Evolutionary conservation across 2,888 invertebrate species (phyloP).

Genomic region (Agriopis marginaria): DNA sequence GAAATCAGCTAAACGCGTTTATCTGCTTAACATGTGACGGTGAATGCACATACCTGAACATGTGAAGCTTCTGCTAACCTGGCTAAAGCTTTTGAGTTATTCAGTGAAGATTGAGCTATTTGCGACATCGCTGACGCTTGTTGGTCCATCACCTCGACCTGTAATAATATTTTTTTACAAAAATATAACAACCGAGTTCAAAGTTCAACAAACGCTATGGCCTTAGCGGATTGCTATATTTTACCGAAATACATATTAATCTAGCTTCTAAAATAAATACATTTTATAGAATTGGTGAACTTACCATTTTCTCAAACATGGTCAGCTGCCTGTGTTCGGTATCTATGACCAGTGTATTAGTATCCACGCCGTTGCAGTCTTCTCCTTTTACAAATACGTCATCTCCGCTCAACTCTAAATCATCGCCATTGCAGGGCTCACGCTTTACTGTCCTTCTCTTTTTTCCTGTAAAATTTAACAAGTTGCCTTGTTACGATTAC

Average conservation of each 20-base stretch:
- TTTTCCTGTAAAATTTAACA: slow-evolving; percentile 54
- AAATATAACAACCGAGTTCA: too few relatives aligned
- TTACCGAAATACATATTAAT: too few relatives aligned
- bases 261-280: too few relatives aligned
- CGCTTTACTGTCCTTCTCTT: slow-evolving; percentile 61
- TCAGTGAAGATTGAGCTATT: slow-evolving; percentile 70
- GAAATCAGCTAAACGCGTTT: not conserved
- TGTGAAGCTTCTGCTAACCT: slow-evolving; percentile 76
- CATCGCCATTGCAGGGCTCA: slow-evolving; percentile 66
- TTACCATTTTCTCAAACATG: slow-evolving; percentile 74
- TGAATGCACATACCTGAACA: slow-evolving; percentile 62
- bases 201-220: too few relatives aligned
- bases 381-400: slow-evolving; percentile 57
- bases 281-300: slow-evolving; percentile 20
- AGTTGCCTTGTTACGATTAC: too few relatives aligned
- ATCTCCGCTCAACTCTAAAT: slow-evolving; percentile 53
- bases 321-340: slow-evolving; percentile 66
- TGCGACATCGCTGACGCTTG: slow-evolving; percentile 71
- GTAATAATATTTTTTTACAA: not conserved
- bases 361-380: slow-evolving; percentile 52
- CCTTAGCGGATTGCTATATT: too few relatives aligned
- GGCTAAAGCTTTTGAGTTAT: slow-evolving; percentile 69
- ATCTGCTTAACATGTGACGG: not conserved
- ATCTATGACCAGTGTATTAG: slow-evolving; percentile 53
- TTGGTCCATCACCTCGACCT: slow-evolving; percentile 77